Evolutionary conservation across 1,140 invertebrate species (phyloP), one percentile per base, ranked within the genome.

Genomic region (Agrypnia vestita): DNA sequence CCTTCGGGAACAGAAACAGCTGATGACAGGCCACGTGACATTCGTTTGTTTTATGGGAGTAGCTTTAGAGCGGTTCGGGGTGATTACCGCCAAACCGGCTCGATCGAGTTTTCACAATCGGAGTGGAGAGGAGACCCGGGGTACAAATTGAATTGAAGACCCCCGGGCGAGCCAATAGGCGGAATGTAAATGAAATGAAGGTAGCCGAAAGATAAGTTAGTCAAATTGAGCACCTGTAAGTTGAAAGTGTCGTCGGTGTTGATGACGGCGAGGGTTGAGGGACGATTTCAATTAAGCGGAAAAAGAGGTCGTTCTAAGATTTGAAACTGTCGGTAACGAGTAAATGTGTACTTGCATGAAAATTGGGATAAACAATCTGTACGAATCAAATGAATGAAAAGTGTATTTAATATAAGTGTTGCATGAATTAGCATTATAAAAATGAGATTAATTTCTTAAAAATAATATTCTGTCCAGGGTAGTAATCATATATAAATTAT

Each of bases 11-110:
- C 25, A 35, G 25, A 35, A 59, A 55, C 55, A 78, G 78, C 76
- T 80, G 81, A 82, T 82, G 81, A 82, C 78, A 82, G 72, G 81
- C 64, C 78, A 61, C 78, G 79, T 62, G 81, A 82, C 81, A 75
- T 80, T 72, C 75, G 78, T 80, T 80, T 80, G 76, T 67, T 80
- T 80, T 82, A 82, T 82, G 51, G 53, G 56, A 69, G 61, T 49
- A 78, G 81, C 75, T 78, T 74, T 74, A 53, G 72, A 49, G 49
- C 67, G 67, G 49, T 71, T 71, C n/a, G 10, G 67, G 46, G 67
- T 51, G 67, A 71, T 71, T 71, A 71, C 67, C 67, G 67, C 51
- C 67, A 71, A 51, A 71, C 44, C 44, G 21, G 19, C 9, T 71
- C 51, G 46, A 71, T 71, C 44, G 46, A 71, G 67, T 49, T 71